Evolutionary conservation across 2,113 vertebrate genomes (phyloP).

Genomic region (Petaurus breviceps): DNA sequence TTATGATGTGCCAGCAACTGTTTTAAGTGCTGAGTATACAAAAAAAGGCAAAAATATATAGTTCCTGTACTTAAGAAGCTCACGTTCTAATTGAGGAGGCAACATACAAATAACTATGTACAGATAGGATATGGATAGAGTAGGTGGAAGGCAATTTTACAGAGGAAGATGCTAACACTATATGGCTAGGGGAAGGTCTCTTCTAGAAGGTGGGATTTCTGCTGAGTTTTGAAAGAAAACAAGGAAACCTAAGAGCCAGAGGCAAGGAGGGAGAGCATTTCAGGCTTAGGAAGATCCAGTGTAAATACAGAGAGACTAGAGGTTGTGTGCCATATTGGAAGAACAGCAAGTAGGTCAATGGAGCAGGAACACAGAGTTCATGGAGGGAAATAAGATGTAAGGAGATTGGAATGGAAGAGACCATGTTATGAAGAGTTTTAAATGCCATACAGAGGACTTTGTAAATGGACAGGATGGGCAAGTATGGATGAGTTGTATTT

Average conservation of each 20-base stretch:
- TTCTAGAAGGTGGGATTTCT: neutral
- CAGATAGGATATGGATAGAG: neutral
- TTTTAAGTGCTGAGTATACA: neutral
- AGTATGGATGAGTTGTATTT: neutral
- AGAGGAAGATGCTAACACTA: neutral
- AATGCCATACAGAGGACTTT: neutral
- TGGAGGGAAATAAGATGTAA: neutral
- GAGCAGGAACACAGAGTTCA: neutral
- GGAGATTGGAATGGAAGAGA: neutral
- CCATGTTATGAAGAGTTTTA: neutral
- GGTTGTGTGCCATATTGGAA: neutral
- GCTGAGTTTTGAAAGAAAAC: neutral
- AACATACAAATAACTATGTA: neutral
- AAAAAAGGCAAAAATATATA: neutral
- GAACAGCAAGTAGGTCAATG: neutral
- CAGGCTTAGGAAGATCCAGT: neutral
- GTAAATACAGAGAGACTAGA: neutral
- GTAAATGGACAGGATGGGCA: neutral
- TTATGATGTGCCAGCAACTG: neutral
- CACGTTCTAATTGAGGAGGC: neutral
- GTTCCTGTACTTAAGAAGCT: neutral
- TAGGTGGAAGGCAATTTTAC: neutral
- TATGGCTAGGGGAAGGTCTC: neutral
- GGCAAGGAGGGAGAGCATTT: neutral
- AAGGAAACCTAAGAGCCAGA: neutral